Evolutionary conservation across 2,113 vertebrate genomes (phyloP), one percentile per base, ranked within the genome.

Genomic region (Callospermophilus lateralis): DNA sequence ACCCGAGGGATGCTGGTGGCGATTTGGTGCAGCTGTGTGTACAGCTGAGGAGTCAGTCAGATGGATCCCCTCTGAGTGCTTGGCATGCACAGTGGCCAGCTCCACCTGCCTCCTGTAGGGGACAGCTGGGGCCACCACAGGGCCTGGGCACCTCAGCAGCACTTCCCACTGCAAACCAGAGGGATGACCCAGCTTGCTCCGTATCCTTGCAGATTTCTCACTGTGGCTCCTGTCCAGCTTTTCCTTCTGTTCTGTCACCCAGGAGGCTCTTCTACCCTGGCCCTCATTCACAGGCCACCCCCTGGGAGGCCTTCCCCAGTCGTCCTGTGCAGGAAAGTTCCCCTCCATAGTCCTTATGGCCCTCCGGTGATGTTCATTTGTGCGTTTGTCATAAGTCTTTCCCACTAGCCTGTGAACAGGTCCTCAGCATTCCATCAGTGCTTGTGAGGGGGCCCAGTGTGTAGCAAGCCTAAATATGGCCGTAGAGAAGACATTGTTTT

Each of bases 341-440:
- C 28, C 9, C 39, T 0, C 5, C 8, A 6, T 65, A 15, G 28
- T 51, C 58, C 45, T 90, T 20, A 17, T 39, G n/a, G 61, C 63
- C 24, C 22, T n/a, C 10, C 16, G 15, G 16, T 17, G 73, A 58
- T 17, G 9, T 9, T 34, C 8, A 17, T 22, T 22, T 92, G 34
- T 19, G 28, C 12, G 8, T 16, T 16, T 30, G 26, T 51, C 53
- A 7, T 28, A 11, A 4, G 34, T 48, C 4, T 32, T 24, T 6
- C 39, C 5, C 4, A 4, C 32, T 32, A 8, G 17, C 32, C 77
- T 11, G 51, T 16, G 76, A 51, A 26, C 15, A 13, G n/a, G 53
- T 32, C 61, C 28, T 55, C 0, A 1, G 53, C 0, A 0, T 42
- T 63, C 24, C 61, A 10, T 70, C 34, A n/a, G 67, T n/a, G 3